These are phyloP conservation scores for Alectura lathami DNA, from an alignment of 2,113 vertebrate species.

Conservation along the genomic window DNA sequence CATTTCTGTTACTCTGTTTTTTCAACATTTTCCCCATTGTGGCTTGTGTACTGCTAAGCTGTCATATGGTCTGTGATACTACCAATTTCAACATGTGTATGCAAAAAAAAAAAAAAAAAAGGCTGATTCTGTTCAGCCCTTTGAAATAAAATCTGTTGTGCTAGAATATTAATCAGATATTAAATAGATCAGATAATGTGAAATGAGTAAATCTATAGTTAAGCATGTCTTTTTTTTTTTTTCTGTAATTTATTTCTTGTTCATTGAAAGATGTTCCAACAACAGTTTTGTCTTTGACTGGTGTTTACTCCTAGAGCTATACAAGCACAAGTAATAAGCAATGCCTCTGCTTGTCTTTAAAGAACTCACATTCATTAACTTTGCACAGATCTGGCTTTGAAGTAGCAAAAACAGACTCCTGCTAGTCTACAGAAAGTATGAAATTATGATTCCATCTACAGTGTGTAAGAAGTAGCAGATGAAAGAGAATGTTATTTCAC, in stretches of 20 bases:
- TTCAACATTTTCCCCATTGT: neutral
- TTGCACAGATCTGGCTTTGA: conserved; percentile 34
- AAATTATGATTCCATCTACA: conserved; percentile 21
- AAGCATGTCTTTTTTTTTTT: neutral
- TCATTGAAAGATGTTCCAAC: neutral
- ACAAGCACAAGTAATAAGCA: conserved; percentile 1
- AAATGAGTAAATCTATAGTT: neutral
- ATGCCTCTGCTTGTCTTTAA: conserved; percentile 7
- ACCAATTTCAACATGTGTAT: neutral
- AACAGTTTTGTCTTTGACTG: neutral
- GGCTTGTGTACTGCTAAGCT: neutral
- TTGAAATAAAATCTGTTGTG: neutral
- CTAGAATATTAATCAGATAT: neutral
- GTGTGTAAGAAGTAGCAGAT: conserved; percentile 1
- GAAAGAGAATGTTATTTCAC: conserved; percentile 25
- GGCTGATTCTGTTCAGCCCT: neutral
- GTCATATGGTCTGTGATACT: neutral
- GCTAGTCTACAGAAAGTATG: neutral
- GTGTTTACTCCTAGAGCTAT: neutral
- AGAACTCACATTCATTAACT: conserved; percentile 30
- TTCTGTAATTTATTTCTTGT: neutral
- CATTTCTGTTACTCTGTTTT: neutral
- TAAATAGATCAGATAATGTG: neutral
- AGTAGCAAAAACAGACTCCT: conserved; percentile 2
- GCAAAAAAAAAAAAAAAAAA: neutral